Base-by-base conservation (phyloP, 1,140 invertebrate genomes). In the Drosophila ogumai region DNA sequence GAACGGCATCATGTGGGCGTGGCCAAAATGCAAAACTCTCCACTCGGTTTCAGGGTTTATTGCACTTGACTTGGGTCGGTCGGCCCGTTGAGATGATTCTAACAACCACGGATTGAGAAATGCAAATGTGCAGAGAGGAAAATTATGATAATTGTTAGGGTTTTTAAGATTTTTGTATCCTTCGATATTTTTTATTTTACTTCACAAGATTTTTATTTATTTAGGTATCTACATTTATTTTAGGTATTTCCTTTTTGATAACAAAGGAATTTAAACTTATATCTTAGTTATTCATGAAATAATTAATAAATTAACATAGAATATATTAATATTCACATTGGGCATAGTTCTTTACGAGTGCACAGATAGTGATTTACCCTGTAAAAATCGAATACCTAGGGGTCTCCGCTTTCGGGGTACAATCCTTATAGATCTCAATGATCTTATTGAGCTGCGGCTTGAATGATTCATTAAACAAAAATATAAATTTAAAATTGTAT, bases 21-120 rank as follows among this genome's bases (percentile, higher is more conserved):
- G 74, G 82, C 40, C 49, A 38, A 79, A 75, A 75, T 65, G 71
- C 71, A 57, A 61, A 73, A 75, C 17, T 75, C 71, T 44, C 40
- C 47, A 34, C 32, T 49, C 50, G 25, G 50, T 56, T 43, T 40
- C 46, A 71, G 50, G 52, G 52, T 72, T 72, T 72, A 72, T 58
- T 71, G 68, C 68, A 72, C 66, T 72, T 72, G 68, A 71, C 68
- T 72, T 58, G 65, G 40, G 63, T 47, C 46, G 46, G 46, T 31
- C 36, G 55, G 63, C 41, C 31, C 50, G 17, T 46, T 71, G 55
- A 46, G 38, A 71, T 36, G 63, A 52, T 40, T 41, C 31, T 28
- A 32, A 32, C 25, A 47, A 34, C 65, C 38, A 44, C 17, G 61
- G 34, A 50, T 67, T 67, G 34, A 47, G 61, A 41, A 66, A 28